A percentile compares a stretch with the other conserved stretches of the same genome.
Evolutionary conservation across 2,113 vertebrate genomes (phyloP).

Genomic region (Dasyurus viverrinus): DNA sequence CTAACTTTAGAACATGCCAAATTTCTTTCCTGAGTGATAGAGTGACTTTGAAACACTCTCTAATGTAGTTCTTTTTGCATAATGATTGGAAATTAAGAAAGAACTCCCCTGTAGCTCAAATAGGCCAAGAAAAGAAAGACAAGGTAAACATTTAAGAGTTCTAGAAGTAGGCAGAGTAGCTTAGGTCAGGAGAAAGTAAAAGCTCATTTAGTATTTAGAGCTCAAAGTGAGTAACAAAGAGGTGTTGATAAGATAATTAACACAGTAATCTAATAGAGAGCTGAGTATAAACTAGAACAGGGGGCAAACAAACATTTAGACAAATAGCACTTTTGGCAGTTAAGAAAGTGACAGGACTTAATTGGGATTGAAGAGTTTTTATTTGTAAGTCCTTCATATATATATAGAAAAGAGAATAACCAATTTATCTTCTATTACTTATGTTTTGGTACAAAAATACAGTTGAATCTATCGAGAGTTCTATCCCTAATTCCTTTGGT

Average conservation of each 20-base stretch:
- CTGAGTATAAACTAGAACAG: not conserved
- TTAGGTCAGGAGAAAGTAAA: constrained; percentile 39
- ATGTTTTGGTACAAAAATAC: not conserved
- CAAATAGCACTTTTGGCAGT: not conserved
- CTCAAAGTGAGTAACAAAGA: constrained; percentile 28
- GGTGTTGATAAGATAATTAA: not conserved
- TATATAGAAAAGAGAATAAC: not conserved
- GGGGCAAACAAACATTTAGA: not conserved
- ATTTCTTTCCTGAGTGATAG: not conserved
- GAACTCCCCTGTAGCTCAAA: not conserved
- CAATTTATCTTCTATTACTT: not conserved
- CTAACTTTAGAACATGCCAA: not conserved
- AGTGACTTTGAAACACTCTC: not conserved
- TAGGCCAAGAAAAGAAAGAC: not conserved
- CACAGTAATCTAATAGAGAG: not conserved
- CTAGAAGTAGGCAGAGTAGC: not conserved
- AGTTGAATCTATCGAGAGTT: not conserved
- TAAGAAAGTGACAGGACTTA: not conserved
- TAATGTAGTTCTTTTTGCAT: not conserved
- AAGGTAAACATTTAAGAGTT: not conserved
- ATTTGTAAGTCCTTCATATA: not conserved
- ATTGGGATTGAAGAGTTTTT: not conserved
- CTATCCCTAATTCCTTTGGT: not conserved
- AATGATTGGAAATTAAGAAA: not conserved
- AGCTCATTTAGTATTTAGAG: not conserved